phyloP scores from a whole-genome alignment of 2,113 vertebrate species.

The Syngnathus scovelli region DNA sequence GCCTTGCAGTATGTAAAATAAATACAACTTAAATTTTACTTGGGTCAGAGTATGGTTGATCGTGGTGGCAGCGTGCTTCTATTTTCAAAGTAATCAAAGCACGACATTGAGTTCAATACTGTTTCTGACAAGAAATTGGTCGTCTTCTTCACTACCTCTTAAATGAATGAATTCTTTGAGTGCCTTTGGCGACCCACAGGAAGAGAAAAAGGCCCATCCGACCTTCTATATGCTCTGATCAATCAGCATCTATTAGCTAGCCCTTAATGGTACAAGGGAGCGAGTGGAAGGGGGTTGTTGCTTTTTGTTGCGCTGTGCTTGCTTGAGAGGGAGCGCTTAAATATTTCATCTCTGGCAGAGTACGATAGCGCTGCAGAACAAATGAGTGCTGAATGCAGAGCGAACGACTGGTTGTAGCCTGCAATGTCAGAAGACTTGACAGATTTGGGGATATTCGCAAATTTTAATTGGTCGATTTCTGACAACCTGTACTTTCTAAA shows the following conservation, averaged over 20 bases:
- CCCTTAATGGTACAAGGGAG: constrained; percentile 47
- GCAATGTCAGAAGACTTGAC: constrained; percentile 28
- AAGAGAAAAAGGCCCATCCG: constrained; percentile 46
- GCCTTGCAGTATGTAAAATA: not conserved
- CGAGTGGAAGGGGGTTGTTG: not conserved
- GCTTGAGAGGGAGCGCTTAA: constrained; percentile 40
- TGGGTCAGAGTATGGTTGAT: not conserved
- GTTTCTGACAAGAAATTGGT: not conserved
- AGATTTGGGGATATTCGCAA: constrained; percentile 26
- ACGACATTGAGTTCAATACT: not conserved
- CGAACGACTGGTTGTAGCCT: constrained; percentile 5
- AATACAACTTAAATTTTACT: not conserved
- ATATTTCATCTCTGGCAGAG: constrained; percentile 46
- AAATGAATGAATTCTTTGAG: constrained; percentile 33
- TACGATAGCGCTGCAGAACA: constrained; percentile 38
- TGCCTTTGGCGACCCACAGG: constrained; percentile 43
- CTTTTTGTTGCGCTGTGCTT: constrained; percentile 32
- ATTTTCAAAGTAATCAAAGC: not conserved
- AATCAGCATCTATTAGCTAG: constrained; percentile 54
- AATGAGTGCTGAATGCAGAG: constrained; percentile 40
- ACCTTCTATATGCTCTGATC: constrained; percentile 46
- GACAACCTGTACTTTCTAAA: constrained; percentile 31
- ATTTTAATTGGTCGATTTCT: constrained; percentile 37
- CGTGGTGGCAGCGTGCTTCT: not conserved
- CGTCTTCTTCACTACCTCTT: not conserved